Percentiles rank a stretch among this genome's conserved stretches.
Conservation (phyloP, 2,888 invertebrate genomes). For the Atrina japonica region DNA sequence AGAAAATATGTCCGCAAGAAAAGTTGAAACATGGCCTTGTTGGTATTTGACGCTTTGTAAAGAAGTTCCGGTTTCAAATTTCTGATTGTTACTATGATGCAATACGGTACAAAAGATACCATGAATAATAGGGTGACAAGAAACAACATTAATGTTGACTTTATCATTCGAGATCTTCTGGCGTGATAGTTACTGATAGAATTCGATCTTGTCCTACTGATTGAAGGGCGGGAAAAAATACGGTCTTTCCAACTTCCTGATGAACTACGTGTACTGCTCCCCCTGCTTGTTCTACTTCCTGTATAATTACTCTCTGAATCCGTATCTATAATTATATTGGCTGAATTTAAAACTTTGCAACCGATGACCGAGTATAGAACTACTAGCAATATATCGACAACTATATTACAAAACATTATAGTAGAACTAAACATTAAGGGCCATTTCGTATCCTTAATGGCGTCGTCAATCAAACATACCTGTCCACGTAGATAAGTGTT, state of each 20-base stretch:
- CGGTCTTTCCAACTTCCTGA: background rate
- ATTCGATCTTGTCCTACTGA: background rate
- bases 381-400: constrained; percentile 20
- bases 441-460: background rate
- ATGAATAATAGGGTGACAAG: constrained; percentile 65
- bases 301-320: no score
- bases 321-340: constrained; percentile 3
- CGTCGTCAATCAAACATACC: constrained; percentile 18
- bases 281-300: background rate
- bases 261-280: background rate
- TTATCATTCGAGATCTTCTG: constrained; percentile 11
- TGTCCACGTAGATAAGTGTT: constrained; percentile 8
- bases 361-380: constrained; percentile 19
- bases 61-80: constrained; percentile 49
- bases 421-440: constrained; percentile 12
- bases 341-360: constrained; percentile 18
- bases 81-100: constrained; percentile 60
- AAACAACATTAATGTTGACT: constrained; percentile 61
- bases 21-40: constrained; percentile 51
- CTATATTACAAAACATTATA: constrained; percentile 16
- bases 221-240: background rate
- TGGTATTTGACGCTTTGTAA: constrained; percentile 25
- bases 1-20: constrained; percentile 60
- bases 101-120: constrained; percentile 63
- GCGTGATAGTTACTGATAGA: constrained; percentile 6